phyloP scores from a whole-genome alignment of 2,113 vertebrate genomes.

The Sciurus niger region DNA sequence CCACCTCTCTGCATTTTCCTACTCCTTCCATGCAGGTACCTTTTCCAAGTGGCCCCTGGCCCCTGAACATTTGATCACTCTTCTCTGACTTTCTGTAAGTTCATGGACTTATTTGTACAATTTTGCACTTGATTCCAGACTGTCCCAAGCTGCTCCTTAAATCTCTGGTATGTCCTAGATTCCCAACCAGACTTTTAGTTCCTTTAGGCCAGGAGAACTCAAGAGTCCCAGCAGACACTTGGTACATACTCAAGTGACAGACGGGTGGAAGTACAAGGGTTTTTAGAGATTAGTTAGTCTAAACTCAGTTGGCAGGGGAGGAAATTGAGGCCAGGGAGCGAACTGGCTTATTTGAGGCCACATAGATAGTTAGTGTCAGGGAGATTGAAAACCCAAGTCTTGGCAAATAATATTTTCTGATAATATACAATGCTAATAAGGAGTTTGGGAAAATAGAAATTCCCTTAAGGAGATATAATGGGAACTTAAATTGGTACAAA shows the following conservation, averaged over 20 bases:
- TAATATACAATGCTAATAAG: not conserved
- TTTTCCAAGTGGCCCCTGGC: not conserved
- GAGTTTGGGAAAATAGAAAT: not conserved
- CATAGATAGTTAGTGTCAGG: not conserved
- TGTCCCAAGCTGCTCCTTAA: conserved; percentile 17
- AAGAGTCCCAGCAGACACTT: not conserved
- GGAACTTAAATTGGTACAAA: not conserved
- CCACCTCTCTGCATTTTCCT: not conserved
- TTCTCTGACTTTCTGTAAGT: not conserved
- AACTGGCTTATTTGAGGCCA: not conserved
- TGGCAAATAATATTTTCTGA: conserved; percentile 30
- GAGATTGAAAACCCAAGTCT: not conserved
- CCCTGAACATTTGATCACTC: not conserved
- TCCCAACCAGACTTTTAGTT: not conserved
- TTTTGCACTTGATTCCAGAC: not conserved
- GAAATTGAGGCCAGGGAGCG: not conserved
- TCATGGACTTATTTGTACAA: not conserved
- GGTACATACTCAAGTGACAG: conserved; percentile 20
- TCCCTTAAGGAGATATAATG: not conserved
- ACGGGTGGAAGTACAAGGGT: not conserved
- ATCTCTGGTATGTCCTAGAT: not conserved
- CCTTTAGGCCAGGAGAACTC: not conserved
- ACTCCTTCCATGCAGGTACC: not conserved
- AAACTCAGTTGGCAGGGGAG: not conserved
- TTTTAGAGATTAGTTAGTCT: not conserved